These are phyloP conservation scores for Hemitrygon akajei DNA, from an alignment of 2,797 vertebrate genomes.

Conservation along the genomic window DNA sequence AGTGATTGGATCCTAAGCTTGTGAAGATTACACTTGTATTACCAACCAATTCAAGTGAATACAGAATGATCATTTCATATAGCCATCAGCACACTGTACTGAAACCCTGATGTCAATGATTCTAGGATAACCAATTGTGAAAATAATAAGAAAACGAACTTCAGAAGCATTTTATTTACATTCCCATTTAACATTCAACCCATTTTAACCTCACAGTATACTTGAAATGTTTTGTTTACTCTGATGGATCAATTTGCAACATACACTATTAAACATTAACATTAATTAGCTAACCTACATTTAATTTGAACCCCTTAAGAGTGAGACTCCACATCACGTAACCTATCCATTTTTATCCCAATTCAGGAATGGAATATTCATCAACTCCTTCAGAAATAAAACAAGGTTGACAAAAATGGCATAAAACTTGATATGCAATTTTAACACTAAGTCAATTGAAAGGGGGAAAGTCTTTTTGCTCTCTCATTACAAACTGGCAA, in stretches of 20 bases:
- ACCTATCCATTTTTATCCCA: background rate
- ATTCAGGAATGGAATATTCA: background rate
- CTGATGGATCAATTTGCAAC: background rate
- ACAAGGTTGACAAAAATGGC: background rate
- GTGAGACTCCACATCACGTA: background rate
- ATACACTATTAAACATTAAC: background rate
- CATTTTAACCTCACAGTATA: background rate
- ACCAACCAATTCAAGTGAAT: background rate
- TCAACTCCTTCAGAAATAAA: background rate
- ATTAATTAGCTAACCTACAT: background rate
- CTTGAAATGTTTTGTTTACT: background rate
- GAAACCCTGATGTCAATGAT: background rate
- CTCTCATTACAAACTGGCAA: too few relatives aligned
- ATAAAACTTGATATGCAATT: background rate
- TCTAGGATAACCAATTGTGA: background rate
- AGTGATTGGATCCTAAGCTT: background rate
- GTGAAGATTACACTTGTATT: background rate
- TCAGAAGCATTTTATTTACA: background rate
- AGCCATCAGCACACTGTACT: background rate
- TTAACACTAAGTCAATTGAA: background rate
- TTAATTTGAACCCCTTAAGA: background rate
- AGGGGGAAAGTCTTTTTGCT: too few relatives aligned
- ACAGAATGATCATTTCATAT: background rate
- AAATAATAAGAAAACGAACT: background rate
- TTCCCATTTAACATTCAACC: background rate